Conservation (phyloP, 1,140 invertebrate species). For the Zaprionus inermis region DNA sequence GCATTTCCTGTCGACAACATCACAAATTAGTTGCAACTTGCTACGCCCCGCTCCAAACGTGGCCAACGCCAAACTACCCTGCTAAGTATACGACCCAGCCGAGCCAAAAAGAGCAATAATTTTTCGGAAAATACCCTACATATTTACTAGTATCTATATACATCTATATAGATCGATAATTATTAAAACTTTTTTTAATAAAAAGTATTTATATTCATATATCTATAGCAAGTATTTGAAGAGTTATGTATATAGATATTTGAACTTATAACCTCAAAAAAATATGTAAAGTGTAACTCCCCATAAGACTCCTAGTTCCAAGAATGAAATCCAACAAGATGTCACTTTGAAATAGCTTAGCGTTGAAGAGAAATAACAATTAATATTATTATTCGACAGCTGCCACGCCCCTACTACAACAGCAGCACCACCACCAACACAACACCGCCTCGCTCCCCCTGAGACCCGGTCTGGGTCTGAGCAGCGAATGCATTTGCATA, state of each 20-base stretch:
- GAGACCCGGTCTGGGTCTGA: too few relatives aligned
- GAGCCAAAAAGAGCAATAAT: not conserved
- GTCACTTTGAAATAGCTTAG: not conserved
- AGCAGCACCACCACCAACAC: too few relatives aligned
- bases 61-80: too few relatives aligned
- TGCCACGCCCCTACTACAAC: not conserved
- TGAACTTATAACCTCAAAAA: too few relatives aligned
- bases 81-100: too few relatives aligned
- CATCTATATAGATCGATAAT: not conserved
- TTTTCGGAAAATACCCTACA: not conserved
- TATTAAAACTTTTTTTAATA: too few relatives aligned
- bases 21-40: constrained; percentile 39
- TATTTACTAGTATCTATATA: not conserved
- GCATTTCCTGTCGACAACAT: constrained; percentile 40
- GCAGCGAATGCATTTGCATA: not conserved
- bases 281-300: not conserved
- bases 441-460: too few relatives aligned
- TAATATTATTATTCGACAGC: constrained; percentile 8
- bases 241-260: too few relatives aligned
- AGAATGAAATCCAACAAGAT: not conserved
- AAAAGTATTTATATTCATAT: too few relatives aligned
- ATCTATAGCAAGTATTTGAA: not conserved
- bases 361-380: not conserved
- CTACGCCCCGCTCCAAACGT: not conserved
- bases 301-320: not conserved